phyloP scores from a whole-genome alignment of 64 coral and sea anemone species.

The Montipora efflorescens region DNA sequence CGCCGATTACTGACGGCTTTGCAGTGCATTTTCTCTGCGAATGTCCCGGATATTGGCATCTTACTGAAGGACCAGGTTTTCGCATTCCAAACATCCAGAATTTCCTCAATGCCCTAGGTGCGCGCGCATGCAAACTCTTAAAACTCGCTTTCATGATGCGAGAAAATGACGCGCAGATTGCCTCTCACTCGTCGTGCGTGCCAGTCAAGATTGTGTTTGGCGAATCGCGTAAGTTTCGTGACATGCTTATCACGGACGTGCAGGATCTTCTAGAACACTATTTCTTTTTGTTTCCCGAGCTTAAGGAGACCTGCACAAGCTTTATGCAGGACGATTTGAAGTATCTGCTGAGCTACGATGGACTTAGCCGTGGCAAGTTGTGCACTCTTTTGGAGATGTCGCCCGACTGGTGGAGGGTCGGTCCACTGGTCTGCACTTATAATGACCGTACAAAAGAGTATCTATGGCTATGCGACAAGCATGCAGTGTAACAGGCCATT shows the following conservation, averaged over 20 bases:
- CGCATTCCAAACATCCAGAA: slow-evolving; percentile 61
- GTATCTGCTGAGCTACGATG: slow-evolving; percentile 76
- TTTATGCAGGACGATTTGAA: slow-evolving; percentile 88
- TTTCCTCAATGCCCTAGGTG: slow-evolving; percentile 73
- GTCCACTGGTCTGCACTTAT: slow-evolving; percentile 76
- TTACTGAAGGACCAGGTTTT: slow-evolving; percentile 78
- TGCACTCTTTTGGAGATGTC: slow-evolving; percentile 69
- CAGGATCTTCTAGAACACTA: slow-evolving; percentile 86
- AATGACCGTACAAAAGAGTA: slow-evolving; percentile 57
- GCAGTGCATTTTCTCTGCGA: slow-evolving; percentile 92
- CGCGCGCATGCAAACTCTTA: slow-evolving; percentile 81
- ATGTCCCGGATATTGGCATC: slow-evolving; percentile 91
- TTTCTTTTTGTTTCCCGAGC: slow-evolving; percentile 68
- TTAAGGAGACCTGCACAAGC: slow-evolving; percentile 42
- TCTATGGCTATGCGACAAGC: slow-evolving; percentile 90
- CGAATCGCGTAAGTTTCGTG: slow-evolving; percentile 25
- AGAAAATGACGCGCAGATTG: slow-evolving; percentile 9
- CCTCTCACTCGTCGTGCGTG: slow-evolving; percentile 29
- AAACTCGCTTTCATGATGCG: slow-evolving; percentile 71
- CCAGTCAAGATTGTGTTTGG: slow-evolving; percentile 56
- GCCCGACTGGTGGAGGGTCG: slow-evolving; percentile 59
- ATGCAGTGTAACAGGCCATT: slow-evolving; percentile 6
- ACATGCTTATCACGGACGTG: slow-evolving; percentile 66
- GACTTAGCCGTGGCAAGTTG: slow-evolving; percentile 69
- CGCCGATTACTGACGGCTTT: slow-evolving; percentile 75